A percentile compares a stretch with the other conserved stretches of the same genome.
Conservation (phyloP, 2,113 vertebrate genomes). For the Periophthalmus modestus region DNA sequence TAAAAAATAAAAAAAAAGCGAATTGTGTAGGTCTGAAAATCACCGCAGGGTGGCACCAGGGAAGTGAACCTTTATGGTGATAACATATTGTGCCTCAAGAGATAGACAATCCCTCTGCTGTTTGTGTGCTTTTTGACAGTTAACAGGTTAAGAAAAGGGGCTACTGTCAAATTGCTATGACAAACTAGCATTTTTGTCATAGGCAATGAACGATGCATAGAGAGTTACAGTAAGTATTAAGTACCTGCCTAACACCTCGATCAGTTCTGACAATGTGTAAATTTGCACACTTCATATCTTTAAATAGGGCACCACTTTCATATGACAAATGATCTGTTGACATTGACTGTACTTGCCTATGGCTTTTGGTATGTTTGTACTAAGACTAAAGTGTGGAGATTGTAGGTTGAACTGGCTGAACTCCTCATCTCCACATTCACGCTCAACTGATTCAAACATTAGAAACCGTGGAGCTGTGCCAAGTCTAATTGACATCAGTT, state of each 20-base stretch:
- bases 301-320: conserved; percentile 29
- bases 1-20: too few relatives aligned
- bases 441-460: conserved; percentile 43
- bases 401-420: conserved; percentile 71
- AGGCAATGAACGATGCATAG: neutral
- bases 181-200: neutral
- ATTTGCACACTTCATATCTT: conserved; percentile 36
- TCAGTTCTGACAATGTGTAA: conserved; percentile 20
- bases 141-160: neutral
- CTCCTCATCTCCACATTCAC: conserved; percentile 56
- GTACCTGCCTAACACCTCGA: conserved; percentile 31
- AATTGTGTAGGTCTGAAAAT: too few relatives aligned
- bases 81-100: too few relatives aligned
- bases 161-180: too few relatives aligned
- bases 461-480: conserved; percentile 61
- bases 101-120: too few relatives aligned
- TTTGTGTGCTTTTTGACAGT: too few relatives aligned
- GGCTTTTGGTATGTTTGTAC: conserved; percentile 41
- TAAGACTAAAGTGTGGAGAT: conserved; percentile 63
- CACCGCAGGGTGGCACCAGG: too few relatives aligned
- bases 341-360: conserved; percentile 37
- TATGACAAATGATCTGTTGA: conserved; percentile 41
- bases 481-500: conserved; percentile 60
- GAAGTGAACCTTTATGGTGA: too few relatives aligned
- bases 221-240: neutral